Base-by-base conservation (phyloP, 2,888 invertebrate species). In the Helicoverpa assulta region DNA sequence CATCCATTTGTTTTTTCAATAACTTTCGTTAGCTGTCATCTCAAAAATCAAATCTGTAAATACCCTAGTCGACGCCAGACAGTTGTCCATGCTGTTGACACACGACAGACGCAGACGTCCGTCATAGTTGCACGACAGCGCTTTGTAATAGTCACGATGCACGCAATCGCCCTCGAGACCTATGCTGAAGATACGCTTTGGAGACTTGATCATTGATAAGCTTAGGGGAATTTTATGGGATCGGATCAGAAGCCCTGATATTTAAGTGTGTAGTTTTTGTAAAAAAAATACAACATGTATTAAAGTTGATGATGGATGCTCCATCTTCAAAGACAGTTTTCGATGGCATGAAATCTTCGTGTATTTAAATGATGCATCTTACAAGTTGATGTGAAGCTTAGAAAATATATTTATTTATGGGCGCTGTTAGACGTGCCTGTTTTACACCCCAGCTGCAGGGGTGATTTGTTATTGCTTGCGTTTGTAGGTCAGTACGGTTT, bases 121-220 rank as follows among this genome's bases (percentile, higher is more conserved):
- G 40, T 62, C 64, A 80, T 76, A 76, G 52, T 19, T 53, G 55
- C 80, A 80, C 57, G 76, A 68, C 19, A 65, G 2, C 52, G 21
- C 26, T 62, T 65, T 52, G 19, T 62, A 59, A 76, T 21, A 54
- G 64, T 61, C 16, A n/a, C 54, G 21, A 21, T 61, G 61, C 76
- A 76, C 61, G 76, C 76, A 3, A 59, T 33, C 75, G 50, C 74
- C 73, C 60, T 73, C 62, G 21, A 68, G 51, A 47, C 47, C n/a
- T 43, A 40, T 26, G 58, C n/a, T 16, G 12, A 43, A 61, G 61
- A 67, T n/a, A 43, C 16, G n/a, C 43, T 75, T 52, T 70, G 37
- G 40, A 47, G 47, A 47, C 47, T 47, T 47, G 6, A 47, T 47
- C 7, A 47, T 47, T n/a, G 47, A 43, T 43, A 16, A n/a, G 47